Base-by-base conservation (phyloP, 1,140 invertebrate species). In the Hylyphantes graminicola region DNA sequence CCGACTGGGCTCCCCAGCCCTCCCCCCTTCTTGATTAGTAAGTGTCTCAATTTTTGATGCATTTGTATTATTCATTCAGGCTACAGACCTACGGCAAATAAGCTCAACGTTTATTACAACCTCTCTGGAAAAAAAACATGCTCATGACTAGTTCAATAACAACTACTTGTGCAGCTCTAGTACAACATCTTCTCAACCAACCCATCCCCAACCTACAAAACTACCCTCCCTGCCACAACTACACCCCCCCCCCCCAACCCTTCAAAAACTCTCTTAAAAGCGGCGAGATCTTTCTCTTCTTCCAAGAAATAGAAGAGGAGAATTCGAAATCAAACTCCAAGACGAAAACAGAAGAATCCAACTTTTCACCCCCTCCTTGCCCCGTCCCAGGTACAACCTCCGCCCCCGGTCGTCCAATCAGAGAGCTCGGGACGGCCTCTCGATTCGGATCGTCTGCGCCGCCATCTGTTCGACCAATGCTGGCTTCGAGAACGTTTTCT, bases 391-490 rank as follows among this genome's bases (percentile, higher is more conserved):
- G 80, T 82, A 67, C 55, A 65, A 35, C 77, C 51, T 65, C 80
- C 80, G 80, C 80, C 80, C 80, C 57, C 70, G 35, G 35, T 35
- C 70, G 54, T 51, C 80, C 80, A 82, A 82, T 82, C 80, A 82
- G 80, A 73, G 80, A 19, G 59, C 80, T 73, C 78, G 54, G 78
- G 61, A 61, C 78, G 57, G 78, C 80, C 80, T 65, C 59, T 74
- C 55, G 64, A 81, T 81, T 72, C 68, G 67, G 35, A 61, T 81
- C 78, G 67, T 81, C 78, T 81, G 78, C 70, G 80, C 80, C 80
- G 59, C 57, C 57, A 63, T 54, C 80, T 73, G 68, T 63, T 81
- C 78, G 57, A 73, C 80, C 70, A 82, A 74, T 74, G 61, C 80
- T 82, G 65, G 51, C 64, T 54, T 75, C 53, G 64, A 51, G 51